Evolutionary conservation across 2,797 vertebrate genomes (phyloP).

Genomic region (Oreochromis grahami): DNA sequence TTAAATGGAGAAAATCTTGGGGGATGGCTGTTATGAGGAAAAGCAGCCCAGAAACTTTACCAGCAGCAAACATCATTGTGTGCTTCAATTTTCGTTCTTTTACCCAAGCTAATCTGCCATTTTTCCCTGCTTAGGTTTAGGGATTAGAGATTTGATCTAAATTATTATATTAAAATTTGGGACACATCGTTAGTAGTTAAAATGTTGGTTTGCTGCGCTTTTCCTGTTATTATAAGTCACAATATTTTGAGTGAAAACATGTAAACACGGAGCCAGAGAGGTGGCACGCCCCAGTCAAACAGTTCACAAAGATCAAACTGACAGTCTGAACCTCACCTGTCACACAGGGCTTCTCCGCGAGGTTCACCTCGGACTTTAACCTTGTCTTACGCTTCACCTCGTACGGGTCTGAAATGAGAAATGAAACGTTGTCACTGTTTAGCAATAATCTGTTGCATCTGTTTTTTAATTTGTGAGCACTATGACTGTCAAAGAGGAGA

Average conservation of each 20-base stretch:
- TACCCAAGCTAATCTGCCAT: too few species aligned
- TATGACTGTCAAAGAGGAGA: neutral
- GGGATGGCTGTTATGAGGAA: too few species aligned
- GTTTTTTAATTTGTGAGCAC: neutral
- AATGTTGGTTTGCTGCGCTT: neutral
- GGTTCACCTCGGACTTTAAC: conserved; percentile 65
- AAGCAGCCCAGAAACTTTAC: too few species aligned
- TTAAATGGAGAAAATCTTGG: too few species aligned
- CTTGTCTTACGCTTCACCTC: conserved; percentile 78
- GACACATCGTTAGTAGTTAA: neutral
- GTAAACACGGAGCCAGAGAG: neutral
- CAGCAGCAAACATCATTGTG: too few species aligned
- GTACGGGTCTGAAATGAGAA: conserved; percentile 75
- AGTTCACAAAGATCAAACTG: neutral
- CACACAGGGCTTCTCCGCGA: conserved; percentile 60
- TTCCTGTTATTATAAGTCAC: neutral
- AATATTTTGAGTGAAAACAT: neutral
- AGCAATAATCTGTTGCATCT: neutral
- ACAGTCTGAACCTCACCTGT: conserved; percentile 53
- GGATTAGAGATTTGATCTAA: too few species aligned
- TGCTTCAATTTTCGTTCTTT: too few species aligned
- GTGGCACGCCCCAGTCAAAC: neutral
- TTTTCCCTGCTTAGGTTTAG: too few species aligned
- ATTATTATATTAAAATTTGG: too few species aligned
- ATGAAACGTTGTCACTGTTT: neutral